Conservation (phyloP, 1,140 invertebrate species). For the Macrostomum lignano region DNA sequence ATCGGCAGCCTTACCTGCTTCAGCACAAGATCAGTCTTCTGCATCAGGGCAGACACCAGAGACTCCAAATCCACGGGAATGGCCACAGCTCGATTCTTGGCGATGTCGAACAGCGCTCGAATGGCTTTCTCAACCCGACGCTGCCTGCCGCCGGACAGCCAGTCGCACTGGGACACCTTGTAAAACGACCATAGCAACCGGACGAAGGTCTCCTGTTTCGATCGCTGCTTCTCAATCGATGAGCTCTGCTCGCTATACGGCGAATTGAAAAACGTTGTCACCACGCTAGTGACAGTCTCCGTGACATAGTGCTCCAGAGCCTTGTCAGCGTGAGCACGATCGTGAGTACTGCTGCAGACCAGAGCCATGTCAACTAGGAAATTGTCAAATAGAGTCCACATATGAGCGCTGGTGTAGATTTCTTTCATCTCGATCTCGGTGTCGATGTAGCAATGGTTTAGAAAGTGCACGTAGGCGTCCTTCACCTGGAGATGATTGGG, state of each 20-base stretch:
- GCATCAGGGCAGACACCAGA: constrained; percentile 59
- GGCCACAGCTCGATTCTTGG: constrained; percentile 45
- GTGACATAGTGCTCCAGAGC: constrained; percentile 69
- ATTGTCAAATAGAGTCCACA: constrained; percentile 88
- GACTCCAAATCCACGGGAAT: constrained; percentile 62
- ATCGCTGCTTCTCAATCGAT: constrained; percentile 45
- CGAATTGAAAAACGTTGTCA: constrained; percentile 82
- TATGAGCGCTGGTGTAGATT: constrained; percentile 72
- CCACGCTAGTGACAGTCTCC: constrained; percentile 64
- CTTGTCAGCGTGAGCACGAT: constrained; percentile 40
- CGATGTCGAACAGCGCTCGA: constrained; percentile 60
- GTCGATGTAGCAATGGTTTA: constrained; percentile 96
- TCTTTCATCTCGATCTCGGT: constrained; percentile 99
- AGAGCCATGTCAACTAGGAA: constrained; percentile 70
- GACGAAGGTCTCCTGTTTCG: constrained; percentile 26
- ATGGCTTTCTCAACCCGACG: constrained; percentile 82
- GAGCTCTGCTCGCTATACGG: constrained; percentile 86
- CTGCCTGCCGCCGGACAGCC: constrained; percentile 52
- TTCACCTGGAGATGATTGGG: too few relatives aligned
- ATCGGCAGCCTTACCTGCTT: too few relatives aligned
- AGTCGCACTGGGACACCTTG: constrained; percentile 57
- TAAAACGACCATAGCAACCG: constrained; percentile 65
- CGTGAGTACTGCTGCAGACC: constrained; percentile 29
- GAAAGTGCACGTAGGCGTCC: constrained; percentile 89
- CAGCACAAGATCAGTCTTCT: constrained; percentile 52